phyloP scores from a whole-genome alignment of 2,888 invertebrate species.

The Eledona agricola region DNA sequence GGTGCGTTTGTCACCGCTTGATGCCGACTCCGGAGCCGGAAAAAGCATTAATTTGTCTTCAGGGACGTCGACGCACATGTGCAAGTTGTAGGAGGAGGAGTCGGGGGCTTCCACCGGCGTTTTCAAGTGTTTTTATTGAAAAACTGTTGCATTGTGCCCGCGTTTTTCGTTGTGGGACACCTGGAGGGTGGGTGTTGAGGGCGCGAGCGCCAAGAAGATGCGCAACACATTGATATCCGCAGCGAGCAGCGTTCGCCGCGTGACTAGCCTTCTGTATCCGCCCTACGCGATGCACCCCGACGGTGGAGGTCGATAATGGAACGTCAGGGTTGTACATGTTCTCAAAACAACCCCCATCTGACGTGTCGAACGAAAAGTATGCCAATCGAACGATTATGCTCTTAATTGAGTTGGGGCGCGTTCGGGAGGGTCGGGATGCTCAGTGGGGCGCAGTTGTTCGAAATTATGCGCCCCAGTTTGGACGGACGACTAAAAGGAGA shows the following conservation, averaged over 20 bases:
- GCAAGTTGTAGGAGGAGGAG: too few species aligned
- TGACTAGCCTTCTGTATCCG: slow-evolving; percentile 56
- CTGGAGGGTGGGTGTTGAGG: slow-evolving; percentile 17
- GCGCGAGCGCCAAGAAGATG: slow-evolving; percentile 40
- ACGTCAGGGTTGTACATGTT: slow-evolving; percentile 41
- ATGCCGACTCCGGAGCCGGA: slow-evolving; percentile 12
- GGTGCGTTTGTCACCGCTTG: slow-evolving; percentile 22
- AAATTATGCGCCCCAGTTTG: slow-evolving; percentile 4
- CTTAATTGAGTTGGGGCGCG: too few species aligned
- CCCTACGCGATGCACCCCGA: slow-evolving; percentile 53
- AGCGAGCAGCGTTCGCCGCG: slow-evolving; percentile 56
- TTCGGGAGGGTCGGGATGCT: too few species aligned
- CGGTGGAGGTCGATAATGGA: slow-evolving; percentile 53
- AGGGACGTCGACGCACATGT: too few species aligned
- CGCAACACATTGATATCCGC: slow-evolving; percentile 51
- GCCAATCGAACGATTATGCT: too few species aligned
- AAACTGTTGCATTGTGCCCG: slow-evolving; percentile 10
- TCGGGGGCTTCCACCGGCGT: too few species aligned
- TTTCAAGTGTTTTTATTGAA: slow-evolving; percentile 4
- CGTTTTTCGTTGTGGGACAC: slow-evolving; percentile 2
- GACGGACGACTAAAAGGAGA: too few species aligned
- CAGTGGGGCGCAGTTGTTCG: neutral
- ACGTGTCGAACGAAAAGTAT: too few species aligned
- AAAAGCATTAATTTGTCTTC: too few species aligned
- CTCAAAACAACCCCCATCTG: slow-evolving; percentile 14